phyloP scores from a whole-genome alignment of 2,113 vertebrate genomes.

The Urocitellus parryii region DNA sequence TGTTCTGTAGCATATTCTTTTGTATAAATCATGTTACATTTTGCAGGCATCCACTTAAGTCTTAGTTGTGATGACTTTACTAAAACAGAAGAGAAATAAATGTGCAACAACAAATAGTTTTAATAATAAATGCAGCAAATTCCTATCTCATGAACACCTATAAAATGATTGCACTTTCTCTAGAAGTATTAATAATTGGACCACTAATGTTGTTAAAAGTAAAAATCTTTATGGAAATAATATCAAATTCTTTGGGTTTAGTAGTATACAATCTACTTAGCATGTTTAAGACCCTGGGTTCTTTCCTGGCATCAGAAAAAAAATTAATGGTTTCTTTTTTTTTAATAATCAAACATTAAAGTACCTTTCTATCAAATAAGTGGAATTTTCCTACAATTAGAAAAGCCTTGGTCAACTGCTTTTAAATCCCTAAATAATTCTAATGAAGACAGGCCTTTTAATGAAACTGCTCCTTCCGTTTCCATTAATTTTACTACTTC shows the following conservation, averaged over 20 bases:
- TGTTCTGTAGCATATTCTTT: not conserved
- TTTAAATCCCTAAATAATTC: constrained; percentile 60
- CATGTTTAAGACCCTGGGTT: not conserved
- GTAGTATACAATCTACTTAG: not conserved
- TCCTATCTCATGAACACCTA: not conserved
- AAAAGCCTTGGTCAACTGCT: constrained; percentile 10
- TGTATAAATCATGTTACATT: not conserved
- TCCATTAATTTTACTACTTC: constrained; percentile 8
- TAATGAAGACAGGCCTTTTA: not conserved
- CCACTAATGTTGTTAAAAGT: constrained; percentile 11
- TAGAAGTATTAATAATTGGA: not conserved
- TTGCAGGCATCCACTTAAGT: not conserved
- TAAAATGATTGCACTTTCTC: not conserved
- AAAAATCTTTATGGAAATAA: constrained; percentile 15
- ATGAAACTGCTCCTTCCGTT: not conserved
- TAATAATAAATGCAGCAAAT: constrained; percentile 7
- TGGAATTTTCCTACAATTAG: constrained; percentile 14
- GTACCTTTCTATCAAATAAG: not conserved
- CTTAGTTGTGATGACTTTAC: constrained; percentile 14
- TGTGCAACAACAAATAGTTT: constrained; percentile 13
- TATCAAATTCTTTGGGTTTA: not conserved
- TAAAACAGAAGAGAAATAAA: constrained; percentile 27
- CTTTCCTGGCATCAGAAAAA: not conserved
- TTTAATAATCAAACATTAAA: not conserved
- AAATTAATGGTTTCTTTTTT: not conserved